Conservation (phyloP, 2,888 invertebrate species). For the Lutraria lutraria region DNA sequence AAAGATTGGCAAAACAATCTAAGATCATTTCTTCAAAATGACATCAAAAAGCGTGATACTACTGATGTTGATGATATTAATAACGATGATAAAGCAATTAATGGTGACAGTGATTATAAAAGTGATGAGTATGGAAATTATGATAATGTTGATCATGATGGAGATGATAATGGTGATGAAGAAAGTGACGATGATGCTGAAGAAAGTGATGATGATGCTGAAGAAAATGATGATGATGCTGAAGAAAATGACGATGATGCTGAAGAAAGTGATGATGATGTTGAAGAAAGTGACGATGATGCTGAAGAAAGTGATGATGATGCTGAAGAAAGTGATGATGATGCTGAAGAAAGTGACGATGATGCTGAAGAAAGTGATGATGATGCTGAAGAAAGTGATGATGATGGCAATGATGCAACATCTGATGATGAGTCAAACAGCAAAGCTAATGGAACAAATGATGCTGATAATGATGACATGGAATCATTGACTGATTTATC, state of each 20-base stretch:
- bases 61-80: background rate
- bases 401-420: background rate
- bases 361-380: background rate
- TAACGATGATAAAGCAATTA: background rate
- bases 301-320: background rate
- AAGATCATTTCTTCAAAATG: too few relatives aligned
- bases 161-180: background rate
- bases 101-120: background rate
- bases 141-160: background rate
- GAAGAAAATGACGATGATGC: background rate
- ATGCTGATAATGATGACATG: background rate
- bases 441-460: background rate
- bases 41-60: too few relatives aligned
- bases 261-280: background rate
- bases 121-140: background rate
- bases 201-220: background rate
- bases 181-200: background rate
- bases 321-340: background rate
- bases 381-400: background rate
- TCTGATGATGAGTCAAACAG: background rate
- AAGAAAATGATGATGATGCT: background rate
- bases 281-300: background rate
- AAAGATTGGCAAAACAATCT: too few relatives aligned
- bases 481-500: background rate
- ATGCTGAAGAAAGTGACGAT: background rate